phyloP scores from a whole-genome alignment of 1,140 invertebrate species.

The Drosophila albomicans region DNA sequence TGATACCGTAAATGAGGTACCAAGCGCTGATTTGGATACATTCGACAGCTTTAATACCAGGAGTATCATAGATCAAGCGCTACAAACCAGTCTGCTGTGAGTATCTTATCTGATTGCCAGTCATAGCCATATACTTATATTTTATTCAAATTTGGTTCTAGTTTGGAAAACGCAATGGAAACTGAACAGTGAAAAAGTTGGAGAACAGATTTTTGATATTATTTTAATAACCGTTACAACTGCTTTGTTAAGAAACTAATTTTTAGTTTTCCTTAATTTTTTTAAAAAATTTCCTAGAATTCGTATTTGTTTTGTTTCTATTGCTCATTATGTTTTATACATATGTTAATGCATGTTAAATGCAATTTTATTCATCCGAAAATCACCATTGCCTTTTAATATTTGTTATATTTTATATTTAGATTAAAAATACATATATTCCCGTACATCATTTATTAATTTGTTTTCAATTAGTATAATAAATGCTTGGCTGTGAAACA shows the following conservation, averaged over 20 bases:
- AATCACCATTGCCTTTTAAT: not conserved
- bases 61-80: slow-evolving; percentile 37
- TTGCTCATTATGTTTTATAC: not conserved
- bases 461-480: not conserved
- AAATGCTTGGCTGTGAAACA: not conserved
- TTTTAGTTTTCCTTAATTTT: not conserved
- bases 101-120: slow-evolving; percentile 10
- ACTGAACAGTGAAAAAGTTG: not conserved
- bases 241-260: not conserved
- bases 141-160: slow-evolving; percentile 22
- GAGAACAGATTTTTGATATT: too few species aligned
- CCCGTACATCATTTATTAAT: not conserved
- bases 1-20: not conserved
- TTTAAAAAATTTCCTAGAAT: slow-evolving; percentile 9
- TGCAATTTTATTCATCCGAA: not conserved
- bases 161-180: slow-evolving; percentile 49
- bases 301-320: slow-evolving; percentile 2
- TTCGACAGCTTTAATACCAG: slow-evolving; percentile 45
- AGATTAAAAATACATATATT: not conserved
- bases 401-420: slow-evolving; percentile 1
- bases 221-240: too few species aligned
- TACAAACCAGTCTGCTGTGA: slow-evolving; percentile 38
- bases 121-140: not conserved
- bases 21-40: not conserved
- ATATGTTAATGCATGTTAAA: not conserved